Conservation (phyloP, 53 echinoderm and acorn worm species). For the Patiria pectinifera region DNA sequence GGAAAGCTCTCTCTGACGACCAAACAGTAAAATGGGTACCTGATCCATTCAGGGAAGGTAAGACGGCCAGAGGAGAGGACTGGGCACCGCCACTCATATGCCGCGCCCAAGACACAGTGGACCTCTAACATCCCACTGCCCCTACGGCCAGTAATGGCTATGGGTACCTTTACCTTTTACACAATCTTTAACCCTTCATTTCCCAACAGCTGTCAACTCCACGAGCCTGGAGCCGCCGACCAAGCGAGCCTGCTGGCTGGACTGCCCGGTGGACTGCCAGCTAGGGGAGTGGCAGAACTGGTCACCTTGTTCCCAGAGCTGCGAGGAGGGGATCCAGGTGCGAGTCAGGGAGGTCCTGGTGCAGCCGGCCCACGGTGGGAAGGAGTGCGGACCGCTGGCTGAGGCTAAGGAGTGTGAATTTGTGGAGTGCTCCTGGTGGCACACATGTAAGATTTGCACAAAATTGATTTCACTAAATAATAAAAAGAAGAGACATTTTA, state of each 20-base stretch:
- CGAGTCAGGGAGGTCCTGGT: slow-evolving; percentile 77
- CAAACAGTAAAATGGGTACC: too few species aligned
- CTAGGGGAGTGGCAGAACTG: slow-evolving; percentile 94
- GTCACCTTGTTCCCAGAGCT: slow-evolving; percentile 92
- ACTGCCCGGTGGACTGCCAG: slow-evolving; percentile 91
- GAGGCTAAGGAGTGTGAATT: slow-evolving; percentile 83
- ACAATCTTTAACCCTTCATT: background rate
- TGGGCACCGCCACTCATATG: too few species aligned
- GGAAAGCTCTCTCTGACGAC: too few species aligned
- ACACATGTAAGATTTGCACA: slow-evolving; percentile 71
- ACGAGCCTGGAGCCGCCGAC: slow-evolving; percentile 51
- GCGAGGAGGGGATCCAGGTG: slow-evolving; percentile 83
- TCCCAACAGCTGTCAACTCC: slow-evolving; percentile 35
- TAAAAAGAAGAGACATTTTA: too few species aligned
- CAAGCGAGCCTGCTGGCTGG: slow-evolving; percentile 82
- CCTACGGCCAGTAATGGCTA: too few species aligned
- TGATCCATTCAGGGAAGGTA: too few species aligned
- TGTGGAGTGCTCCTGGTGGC: slow-evolving; percentile 95
- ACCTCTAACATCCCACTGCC: too few species aligned
- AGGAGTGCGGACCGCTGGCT: slow-evolving; percentile 71
- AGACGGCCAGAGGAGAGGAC: too few species aligned
- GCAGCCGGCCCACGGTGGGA: slow-evolving; percentile 65
- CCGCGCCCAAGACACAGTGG: too few species aligned
- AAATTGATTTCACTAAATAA: too few species aligned
- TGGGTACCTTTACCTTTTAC: too few species aligned